Evolutionary conservation across 2,888 invertebrate species (phyloP).

Genomic region (Reticulitermes lucifugus): DNA sequence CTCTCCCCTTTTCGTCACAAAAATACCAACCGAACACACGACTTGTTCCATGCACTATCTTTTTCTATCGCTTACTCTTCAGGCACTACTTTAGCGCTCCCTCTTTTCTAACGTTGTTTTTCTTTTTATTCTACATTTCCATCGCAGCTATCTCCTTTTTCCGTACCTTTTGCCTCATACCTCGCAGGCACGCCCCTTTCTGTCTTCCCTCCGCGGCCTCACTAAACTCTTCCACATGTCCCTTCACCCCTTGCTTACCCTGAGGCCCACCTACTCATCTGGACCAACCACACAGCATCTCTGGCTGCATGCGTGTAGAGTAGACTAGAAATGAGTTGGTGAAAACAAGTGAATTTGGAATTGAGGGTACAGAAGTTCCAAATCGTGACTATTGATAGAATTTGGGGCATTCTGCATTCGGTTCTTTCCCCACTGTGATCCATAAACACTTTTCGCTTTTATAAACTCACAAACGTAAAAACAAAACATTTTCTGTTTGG

Average conservation of each 20-base stretch:
- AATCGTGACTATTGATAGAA: too few species aligned
- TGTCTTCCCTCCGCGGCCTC: not conserved
- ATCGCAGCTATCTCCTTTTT: not conserved
- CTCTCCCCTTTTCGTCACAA: not conserved
- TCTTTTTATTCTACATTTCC: not conserved
- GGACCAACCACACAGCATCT: slow-evolving; percentile 39
- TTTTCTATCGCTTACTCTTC: not conserved
- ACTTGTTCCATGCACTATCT: not conserved
- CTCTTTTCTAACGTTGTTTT: not conserved
- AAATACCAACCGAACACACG: not conserved
- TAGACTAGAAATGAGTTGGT: not conserved
- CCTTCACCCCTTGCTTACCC: slow-evolving; percentile 15
- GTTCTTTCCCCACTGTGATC: too few species aligned
- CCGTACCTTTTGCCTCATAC: not conserved
- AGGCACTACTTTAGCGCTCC: not conserved
- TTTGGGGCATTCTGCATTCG: too few species aligned
- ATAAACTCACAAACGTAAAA: too few species aligned
- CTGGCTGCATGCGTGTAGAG: slow-evolving; percentile 16
- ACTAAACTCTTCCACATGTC: not conserved
- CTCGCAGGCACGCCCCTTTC: slow-evolving; percentile 30
- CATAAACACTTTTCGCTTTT: too few species aligned
- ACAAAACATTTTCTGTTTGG: too few species aligned
- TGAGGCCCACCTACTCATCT: not conserved
- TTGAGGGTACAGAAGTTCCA: too few species aligned
- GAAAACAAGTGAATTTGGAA: too few species aligned